Base-by-base conservation (phyloP, 2,113 vertebrate species). In the Piliocolobus tephrosceles region DNA sequence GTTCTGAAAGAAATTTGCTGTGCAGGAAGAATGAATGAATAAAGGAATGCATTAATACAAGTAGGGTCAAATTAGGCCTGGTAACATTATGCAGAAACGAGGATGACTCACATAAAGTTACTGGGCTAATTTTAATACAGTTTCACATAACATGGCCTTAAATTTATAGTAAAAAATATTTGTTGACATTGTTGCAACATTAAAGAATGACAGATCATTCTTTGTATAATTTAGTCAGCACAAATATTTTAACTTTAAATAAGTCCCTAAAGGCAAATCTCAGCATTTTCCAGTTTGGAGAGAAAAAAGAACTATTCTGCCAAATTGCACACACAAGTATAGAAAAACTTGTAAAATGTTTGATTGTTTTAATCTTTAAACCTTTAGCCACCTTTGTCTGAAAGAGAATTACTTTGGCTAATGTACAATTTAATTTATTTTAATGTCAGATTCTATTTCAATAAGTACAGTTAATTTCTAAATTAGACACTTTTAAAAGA, bases 341-440 rank as follows among this genome's bases (percentile, higher is more conserved):
- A 89, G 12, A 47, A 32, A 83, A 55, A 38, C 64, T 27, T 66
- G 27, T 10, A 30, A 50, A 52, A n/a, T 85, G 0, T 83, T 85
- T 96, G 1, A 47, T 76, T 96, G 47, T 70, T 89, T 92, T 70
- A 38, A 50, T 73, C 11, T 88, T 38, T 81, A 61, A 47, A 80
- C 25, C 1, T 5, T 70, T 91, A 70, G 13, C 10, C 87, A 25
- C 8, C 38, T 93, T 93, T 76, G 23, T 86, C 8, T 89, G 57
- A 94, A 68, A n/a, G 68, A 87, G 52, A 87, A 35, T 47, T 93
- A 91, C 14, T 93, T 78, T 88, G 10, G 61, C 9, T 76, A 45
- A 79, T 88, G 6, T 93, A 52, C 8, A 88, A 89, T 73, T 90
- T 92, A 81, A 91, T 88, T 73, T 86, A 73, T 23, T 92, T 88